These are phyloP conservation scores for Drosophila silvestris DNA, from an alignment of 2,888 invertebrate genomes.

Conservation along the genomic window DNA sequence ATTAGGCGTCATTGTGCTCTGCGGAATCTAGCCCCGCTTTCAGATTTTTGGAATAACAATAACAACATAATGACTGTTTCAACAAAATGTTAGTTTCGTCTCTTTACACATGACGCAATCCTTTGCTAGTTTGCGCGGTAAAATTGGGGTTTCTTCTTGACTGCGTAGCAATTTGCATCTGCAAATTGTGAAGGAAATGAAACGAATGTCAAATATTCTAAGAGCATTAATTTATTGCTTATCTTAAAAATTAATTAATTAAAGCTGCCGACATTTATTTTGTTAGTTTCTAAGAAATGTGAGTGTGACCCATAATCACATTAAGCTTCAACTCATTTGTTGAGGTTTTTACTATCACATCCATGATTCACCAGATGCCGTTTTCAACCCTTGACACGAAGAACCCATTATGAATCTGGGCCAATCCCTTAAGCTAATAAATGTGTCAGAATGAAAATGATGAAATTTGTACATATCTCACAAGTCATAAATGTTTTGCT, in stretches of 20 bases:
- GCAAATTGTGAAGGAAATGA: neutral
- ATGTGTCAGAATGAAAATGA: slow-evolving; percentile 53
- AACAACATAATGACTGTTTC: neutral
- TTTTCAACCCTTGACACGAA: slow-evolving; percentile 64
- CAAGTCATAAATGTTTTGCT: slow-evolving; percentile 70
- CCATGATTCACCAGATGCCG: slow-evolving; percentile 42
- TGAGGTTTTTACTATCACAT: slow-evolving; percentile 13
- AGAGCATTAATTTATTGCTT: too few relatives aligned
- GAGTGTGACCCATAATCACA: neutral
- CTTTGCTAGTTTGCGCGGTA: neutral
- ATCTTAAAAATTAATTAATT: neutral
- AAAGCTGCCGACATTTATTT: neutral
- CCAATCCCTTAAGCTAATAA: slow-evolving; percentile 34
- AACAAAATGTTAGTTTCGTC: neutral
- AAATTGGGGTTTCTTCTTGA: neutral
- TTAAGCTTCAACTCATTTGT: slow-evolving; percentile 4
- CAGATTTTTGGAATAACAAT: neutral
- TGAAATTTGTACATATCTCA: slow-evolving; percentile 61
- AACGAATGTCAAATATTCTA: neutral
- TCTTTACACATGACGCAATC: neutral
- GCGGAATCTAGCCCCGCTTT: neutral
- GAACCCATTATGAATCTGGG: slow-evolving; percentile 61
- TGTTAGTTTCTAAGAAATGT: neutral
- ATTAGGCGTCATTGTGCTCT: neutral
- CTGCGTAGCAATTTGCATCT: neutral